These are phyloP conservation scores for Chymomyza costata DNA, from an alignment of 1,140 invertebrate species.

Conservation along the genomic window DNA sequence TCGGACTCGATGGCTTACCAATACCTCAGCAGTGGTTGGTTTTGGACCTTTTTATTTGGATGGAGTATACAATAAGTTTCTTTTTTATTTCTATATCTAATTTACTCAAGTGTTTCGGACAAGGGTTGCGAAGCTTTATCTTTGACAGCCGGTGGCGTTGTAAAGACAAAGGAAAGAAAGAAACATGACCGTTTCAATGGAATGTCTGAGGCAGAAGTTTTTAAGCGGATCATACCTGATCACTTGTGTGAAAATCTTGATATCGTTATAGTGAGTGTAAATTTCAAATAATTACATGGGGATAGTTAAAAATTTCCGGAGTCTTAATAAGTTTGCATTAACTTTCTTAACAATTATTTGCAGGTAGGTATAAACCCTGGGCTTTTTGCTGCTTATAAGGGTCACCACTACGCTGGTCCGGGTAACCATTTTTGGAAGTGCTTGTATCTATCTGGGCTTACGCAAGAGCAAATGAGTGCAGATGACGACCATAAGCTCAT, in stretches of 20 bases:
- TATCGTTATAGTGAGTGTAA: conserved; percentile 96
- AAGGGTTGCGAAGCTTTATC: not conserved
- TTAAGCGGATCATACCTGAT: conserved; percentile 93
- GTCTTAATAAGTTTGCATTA: not conserved
- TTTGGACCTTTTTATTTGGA: no score
- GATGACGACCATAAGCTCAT: conserved; percentile 96
- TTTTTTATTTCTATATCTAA: not conserved
- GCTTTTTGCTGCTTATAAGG: conserved; percentile 96
- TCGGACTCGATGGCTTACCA: not conserved
- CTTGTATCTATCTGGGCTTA: conserved; percentile 93
- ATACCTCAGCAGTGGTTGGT: conserved; percentile 32
- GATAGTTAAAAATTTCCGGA: not conserved
- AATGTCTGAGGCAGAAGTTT: conserved; percentile 97
- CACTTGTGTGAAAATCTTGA: conserved; percentile 94
- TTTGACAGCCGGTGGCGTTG: conserved; percentile 15
- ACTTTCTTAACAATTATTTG: not conserved
- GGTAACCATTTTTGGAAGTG: conserved; percentile 99
- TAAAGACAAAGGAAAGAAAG: conserved; percentile 87
- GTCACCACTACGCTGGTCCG: conserved; percentile 98
- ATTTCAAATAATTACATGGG: conserved; percentile 43
- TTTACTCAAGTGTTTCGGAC: no score
- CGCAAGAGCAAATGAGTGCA: conserved; percentile 95
- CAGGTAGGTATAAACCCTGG: conserved; percentile 99
- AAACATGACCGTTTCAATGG: conserved; percentile 98
- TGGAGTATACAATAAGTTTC: not conserved